Evolutionary conservation across 2,888 invertebrate genomes (phyloP), one percentile per base, ranked within the genome.

Genomic region (Gymnosoma rotundatum): DNA sequence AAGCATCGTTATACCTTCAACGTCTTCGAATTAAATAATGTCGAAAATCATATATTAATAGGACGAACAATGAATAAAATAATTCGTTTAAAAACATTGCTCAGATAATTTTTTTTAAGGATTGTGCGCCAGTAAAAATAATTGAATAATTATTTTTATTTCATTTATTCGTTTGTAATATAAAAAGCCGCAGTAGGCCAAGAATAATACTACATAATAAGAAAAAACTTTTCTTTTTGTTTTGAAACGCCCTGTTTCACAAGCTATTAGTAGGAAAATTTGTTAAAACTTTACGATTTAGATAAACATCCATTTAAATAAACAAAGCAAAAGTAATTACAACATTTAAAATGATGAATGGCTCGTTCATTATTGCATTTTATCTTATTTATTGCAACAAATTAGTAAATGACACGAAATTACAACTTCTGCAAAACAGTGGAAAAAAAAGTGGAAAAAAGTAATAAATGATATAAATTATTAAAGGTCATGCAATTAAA

Each of bases 311-410:
- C 42, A 48, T 36, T 12, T 7, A 42, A 42, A 42, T 21, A 54
- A 70, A 74, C 60, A 83, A 70, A 74, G 6, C 4, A 21, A 63
- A 63, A 82, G 25, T 52, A 54, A 63, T 75, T 60, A 20, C 32
- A 60, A 64, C 42, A 82, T 78, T 78, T 72, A 45, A 78, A 63
- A 72, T 69, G 45, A 60, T 54, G n/a, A 79, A 73, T 80, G 21
- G 12, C 48, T 63, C 16, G 63, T 61, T 56, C 25, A 25, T 25
- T n/a, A 38, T 18, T 63, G 5, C 45, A 14, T 32, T 56, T 63
- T 61, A 60, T 73, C 25, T 64, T 36, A n/a, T 18, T 42, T 48
- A 56, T 38, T 32, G 32, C 16, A 60, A 61, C 36, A 32, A 63
- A 61, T 70, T 70, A 42, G 45, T 54, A 70, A 70, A 61, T 36